Conservation (phyloP, 1,140 invertebrate species). For the Episyrphus balteatus region DNA sequence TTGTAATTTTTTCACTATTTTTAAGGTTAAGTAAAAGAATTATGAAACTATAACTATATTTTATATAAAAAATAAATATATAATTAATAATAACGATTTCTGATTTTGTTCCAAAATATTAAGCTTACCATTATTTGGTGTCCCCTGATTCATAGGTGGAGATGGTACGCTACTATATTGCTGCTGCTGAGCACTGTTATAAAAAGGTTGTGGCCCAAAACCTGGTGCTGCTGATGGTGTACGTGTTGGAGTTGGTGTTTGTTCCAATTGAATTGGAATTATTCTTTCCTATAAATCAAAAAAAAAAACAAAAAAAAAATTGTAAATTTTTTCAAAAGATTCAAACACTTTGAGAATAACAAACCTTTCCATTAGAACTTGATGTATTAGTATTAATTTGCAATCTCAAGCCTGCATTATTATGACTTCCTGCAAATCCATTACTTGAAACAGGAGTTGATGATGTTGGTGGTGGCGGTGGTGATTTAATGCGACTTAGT, state of each 20-base stretch:
- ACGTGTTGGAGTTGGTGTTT: constrained; percentile 28
- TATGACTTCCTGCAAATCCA: constrained; percentile 5
- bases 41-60: no score
- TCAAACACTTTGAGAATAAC: background rate
- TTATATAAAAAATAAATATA: no score
- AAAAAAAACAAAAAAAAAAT: constrained; percentile 1
- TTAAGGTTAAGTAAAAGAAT: no score
- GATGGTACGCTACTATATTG: background rate
- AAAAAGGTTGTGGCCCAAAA: constrained; percentile 1
- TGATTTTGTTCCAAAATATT: no score
- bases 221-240: constrained; percentile 10
- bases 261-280: constrained; percentile 42
- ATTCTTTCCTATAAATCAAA: constrained; percentile 29
- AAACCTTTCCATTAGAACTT: background rate
- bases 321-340: background rate
- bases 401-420: constrained; percentile 21
- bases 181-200: background rate
- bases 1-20: no score
- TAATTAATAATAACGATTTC: no score
- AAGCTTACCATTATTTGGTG: background rate
- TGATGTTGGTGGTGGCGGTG: constrained; percentile 12
- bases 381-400: constrained; percentile 27
- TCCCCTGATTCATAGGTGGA: background rate
- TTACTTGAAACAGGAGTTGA: constrained; percentile 7
- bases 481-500: constrained; percentile 14